Base-by-base conservation (phyloP, 2,888 invertebrate species). In the Lapara coniferarum region DNA sequence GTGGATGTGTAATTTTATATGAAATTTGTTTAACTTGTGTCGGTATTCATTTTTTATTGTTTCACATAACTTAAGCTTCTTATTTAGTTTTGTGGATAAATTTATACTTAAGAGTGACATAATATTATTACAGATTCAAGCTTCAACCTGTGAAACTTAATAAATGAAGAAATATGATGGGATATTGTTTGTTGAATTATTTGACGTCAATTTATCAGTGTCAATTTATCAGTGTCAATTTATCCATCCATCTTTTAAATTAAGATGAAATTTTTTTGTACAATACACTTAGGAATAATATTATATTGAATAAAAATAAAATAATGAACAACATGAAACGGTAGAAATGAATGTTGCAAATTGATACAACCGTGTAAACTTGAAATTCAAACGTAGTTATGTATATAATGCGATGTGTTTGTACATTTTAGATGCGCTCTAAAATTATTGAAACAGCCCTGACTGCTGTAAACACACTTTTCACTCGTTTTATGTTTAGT, bases 261-360 rank as follows among this genome's bases (percentile, higher is more conserved):
- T 25, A 25, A 25, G 25, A 25, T 25, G 25, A 25, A 25, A 25
- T 2, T 2, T 2, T 2, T 25, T 2, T 25, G 1, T 25, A 25
- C 2, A 25, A 2, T 25, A 25, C 25, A 25, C 1, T 2, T 25
- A 25, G 25, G 25, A 25, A 25, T 25, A 25, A 25, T 25, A 25
- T 25, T 37, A 2, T 46, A 46, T 46, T 16, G n/a, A 44, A 16
- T 59, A 16, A n/a, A 58, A 59, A 14, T 58, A 37, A 14, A 16
- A 37, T 59, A 46, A 44, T 13, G 16, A 59, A 59, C 44, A 16
- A 59, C 10, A n/a, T 44, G 7, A 46, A 59, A 59, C 37, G 44
- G 37, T 59, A 59, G 10, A 44, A 58, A 58, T 53, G 16, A 53
- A 10, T 53, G 53, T 53, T 53, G 55, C 10, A 55, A 55, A n/a